Percentiles rank a stretch among this genome's conserved stretches.
phyloP scores from a whole-genome alignment of 2,113 vertebrate species.

The Tragelaphus imberbis region DNA sequence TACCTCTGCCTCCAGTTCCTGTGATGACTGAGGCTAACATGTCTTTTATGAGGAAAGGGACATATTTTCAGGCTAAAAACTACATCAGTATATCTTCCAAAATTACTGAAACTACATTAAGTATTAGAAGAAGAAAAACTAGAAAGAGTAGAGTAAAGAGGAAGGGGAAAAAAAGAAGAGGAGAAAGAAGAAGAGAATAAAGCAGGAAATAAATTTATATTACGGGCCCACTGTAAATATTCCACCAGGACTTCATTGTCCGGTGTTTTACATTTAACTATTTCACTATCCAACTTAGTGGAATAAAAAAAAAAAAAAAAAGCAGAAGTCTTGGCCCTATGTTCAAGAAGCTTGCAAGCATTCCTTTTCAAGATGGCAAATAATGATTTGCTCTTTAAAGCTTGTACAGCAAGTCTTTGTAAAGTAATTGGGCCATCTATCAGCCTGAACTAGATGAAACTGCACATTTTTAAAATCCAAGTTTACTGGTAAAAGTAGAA shows the following conservation, averaged over 20 bases:
- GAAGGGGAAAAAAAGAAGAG: neutral
- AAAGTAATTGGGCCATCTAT: constrained; percentile 43
- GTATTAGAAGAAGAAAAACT: neutral
- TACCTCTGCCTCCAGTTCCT: neutral
- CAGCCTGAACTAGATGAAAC: neutral
- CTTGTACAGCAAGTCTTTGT: neutral
- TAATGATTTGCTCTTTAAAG: neutral
- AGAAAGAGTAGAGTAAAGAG: no score
- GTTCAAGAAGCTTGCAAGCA: neutral
- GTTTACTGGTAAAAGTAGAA: constrained; percentile 18
- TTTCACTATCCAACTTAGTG: neutral
- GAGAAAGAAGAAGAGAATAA: neutral
- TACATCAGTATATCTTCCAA: neutral
- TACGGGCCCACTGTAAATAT: neutral
- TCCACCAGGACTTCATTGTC: neutral
- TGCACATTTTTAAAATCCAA: constrained; percentile 11
- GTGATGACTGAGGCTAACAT: neutral
- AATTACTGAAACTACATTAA: neutral
- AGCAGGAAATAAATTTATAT: no score
- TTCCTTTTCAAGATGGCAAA: neutral
- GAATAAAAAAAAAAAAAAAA: neutral
- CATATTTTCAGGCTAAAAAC: neutral
- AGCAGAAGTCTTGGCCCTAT: neutral
- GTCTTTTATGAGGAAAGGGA: neutral
- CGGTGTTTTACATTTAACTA: neutral